These are phyloP conservation scores for Vulpes ferrilata DNA, from an alignment of 2,113 vertebrate species.

Conservation along the genomic window DNA sequence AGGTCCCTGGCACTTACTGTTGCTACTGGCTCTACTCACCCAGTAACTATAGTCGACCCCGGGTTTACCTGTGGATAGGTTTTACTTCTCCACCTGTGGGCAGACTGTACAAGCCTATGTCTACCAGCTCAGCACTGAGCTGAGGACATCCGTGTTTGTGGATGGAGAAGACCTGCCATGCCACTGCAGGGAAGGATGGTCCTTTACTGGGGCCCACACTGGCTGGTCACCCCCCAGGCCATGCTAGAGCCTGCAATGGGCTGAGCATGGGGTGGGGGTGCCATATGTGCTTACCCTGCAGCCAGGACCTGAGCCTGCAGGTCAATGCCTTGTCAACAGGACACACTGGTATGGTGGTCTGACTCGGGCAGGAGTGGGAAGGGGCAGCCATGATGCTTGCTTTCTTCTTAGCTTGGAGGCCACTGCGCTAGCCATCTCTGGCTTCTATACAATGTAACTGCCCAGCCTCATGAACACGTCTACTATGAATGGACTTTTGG, in stretches of 20 bases:
- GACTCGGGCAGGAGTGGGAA: neutral
- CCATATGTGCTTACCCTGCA: neutral
- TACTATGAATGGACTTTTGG: neutral
- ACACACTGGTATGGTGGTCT: neutral
- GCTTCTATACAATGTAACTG: accelerated
- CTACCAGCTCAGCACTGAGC: neutral
- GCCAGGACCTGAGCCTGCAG: neutral
- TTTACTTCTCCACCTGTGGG: neutral
- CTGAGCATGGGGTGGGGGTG: neutral
- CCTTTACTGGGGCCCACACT: neutral
- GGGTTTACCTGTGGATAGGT: neutral
- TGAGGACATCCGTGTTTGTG: neutral
- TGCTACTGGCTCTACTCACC: neutral
- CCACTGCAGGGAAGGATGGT: accelerated
- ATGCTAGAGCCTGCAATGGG: accelerated
- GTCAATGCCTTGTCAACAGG: neutral
- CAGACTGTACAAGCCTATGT: neutral
- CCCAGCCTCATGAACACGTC: neutral
- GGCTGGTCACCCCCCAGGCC: neutral
- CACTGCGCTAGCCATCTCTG: accelerated
- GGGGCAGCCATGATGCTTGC: neutral
- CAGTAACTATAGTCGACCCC: neutral
- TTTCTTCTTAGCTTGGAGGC: neutral
- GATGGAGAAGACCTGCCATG: neutral
- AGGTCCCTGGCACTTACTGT: neutral